Base-by-base conservation (phyloP, 1,140 invertebrate genomes). In the Whitmania pigra region DNA sequence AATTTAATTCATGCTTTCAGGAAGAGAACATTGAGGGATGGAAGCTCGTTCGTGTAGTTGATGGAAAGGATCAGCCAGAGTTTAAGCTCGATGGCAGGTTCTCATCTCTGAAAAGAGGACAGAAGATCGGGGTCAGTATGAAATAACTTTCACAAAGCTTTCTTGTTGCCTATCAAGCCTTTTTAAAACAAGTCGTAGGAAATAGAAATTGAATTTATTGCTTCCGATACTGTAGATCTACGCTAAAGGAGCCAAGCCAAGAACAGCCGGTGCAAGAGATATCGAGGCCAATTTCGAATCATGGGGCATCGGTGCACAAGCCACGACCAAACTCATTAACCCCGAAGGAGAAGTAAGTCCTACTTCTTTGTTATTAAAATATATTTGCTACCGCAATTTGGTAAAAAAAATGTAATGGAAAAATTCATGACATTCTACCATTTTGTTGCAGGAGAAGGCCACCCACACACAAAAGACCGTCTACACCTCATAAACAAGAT, bases 11-110 rank as follows among this genome's bases (percentile, higher is more conserved):
- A 57, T 73, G 36, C 9, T 60, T 29, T 29, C 55, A 80, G 79
- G 78, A 79, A 55, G 77, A 79, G 13, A 77, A 76, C 70, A 66
- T 80, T n/a, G 77, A 77, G 53, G 75, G 77, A 15, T 80, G 77
- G 78, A 78, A 73, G 63, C 22, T 81, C 49, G 75, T 68, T 40
- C 71, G 80, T 53, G 72, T 73, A 2, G 74, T 79, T 55, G 80
- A 80, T 72, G 76, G 76, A 40, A 49, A 40, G 27, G 67, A 60
- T 15, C 25, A 53, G 7, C n/a, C 72, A 7, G 36, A 71, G 49
- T 36, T 49, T n/a, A 70, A 70, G n/a, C 49, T 70, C 36, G 69
- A 70, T 29, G 25, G 49, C 22, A 36, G 69, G 17, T 70, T 70
- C 69, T 70, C 69, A 43, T 22, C 18, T 13, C 31, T 70, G n/a